Percentiles rank a stretch among this genome's conserved stretches.
Conservation (phyloP, 92 coral and sea anemone genomes). For the Palythoa grandis region DNA sequence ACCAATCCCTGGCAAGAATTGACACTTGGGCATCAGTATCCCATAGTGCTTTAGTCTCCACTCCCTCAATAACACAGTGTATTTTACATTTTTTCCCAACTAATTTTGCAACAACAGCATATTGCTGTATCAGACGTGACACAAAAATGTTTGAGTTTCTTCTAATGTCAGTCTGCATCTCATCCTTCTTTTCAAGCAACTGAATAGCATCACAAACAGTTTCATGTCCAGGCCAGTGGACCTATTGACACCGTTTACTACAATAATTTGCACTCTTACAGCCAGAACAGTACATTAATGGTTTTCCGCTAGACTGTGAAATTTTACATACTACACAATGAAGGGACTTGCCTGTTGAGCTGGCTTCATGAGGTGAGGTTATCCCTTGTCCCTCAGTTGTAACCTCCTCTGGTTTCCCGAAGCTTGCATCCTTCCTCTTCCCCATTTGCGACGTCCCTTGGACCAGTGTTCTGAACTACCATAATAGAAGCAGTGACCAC, state of each 20-base stretch:
- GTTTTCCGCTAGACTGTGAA: not conserved
- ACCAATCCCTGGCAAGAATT: slow-evolving; percentile 41
- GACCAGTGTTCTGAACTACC: slow-evolving; percentile 61
- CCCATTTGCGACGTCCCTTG: slow-evolving; percentile 44
- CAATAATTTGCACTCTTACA: slow-evolving; percentile 6
- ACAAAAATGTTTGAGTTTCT: slow-evolving; percentile 16
- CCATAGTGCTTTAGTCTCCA: slow-evolving; percentile 37
- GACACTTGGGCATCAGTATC: slow-evolving; percentile 5
- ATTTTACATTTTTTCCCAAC: slow-evolving; percentile 46
- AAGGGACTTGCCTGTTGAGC: slow-evolving; percentile 4
- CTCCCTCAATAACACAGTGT: not conserved
- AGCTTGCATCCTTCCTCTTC: slow-evolving; percentile 13
- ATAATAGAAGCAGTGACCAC: slow-evolving; percentile 59
- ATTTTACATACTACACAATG: slow-evolving; percentile 27
- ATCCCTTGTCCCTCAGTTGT: slow-evolving; percentile 67
- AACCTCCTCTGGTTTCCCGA: slow-evolving; percentile 66
- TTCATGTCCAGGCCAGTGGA: not conserved
- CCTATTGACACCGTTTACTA: slow-evolving; percentile 26
- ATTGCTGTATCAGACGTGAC: slow-evolving; percentile 38
- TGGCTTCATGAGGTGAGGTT: slow-evolving; percentile 36
- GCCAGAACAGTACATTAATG: slow-evolving; percentile 24
- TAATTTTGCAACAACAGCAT: slow-evolving; percentile 35
- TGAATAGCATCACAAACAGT: not conserved
- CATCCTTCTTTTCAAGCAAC: not conserved
- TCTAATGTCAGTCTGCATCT: slow-evolving; percentile 22